phyloP scores from a whole-genome alignment of 2,888 invertebrate genomes.

The Bellardia bayeri region DNA sequence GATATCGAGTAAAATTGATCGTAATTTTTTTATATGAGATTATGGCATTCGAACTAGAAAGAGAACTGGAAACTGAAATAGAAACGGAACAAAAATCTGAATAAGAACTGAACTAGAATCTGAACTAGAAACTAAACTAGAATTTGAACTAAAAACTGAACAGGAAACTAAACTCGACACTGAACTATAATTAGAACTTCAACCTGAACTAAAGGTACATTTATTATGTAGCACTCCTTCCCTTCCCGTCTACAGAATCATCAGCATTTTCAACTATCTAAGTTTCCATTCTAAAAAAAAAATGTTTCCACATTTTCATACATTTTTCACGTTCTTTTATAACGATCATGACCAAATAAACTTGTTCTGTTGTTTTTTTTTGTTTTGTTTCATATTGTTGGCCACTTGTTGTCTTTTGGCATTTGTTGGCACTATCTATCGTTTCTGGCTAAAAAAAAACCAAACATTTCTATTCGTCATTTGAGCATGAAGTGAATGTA shows the following conservation, averaged over 20 bases:
- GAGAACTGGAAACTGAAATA: no score
- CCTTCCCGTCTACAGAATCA: conserved; percentile 7
- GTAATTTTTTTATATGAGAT: no score
- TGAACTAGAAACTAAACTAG: no score
- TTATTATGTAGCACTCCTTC: conserved; percentile 8
- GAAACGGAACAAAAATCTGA: no score
- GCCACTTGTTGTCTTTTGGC: conserved; percentile 54
- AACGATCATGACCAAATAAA: conserved; percentile 61
- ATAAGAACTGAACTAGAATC: no score
- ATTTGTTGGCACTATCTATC: conserved; percentile 12
- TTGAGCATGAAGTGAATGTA: conserved; percentile 60
- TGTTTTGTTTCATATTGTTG: conserved; percentile 44
- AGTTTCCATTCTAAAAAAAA: conserved; percentile 53
- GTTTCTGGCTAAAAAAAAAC: conserved; percentile 37
- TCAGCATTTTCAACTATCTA: conserved; percentile 35
- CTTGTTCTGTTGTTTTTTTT: conserved; percentile 50
- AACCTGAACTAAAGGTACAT: no score
- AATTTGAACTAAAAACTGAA: no score
- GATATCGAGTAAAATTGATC: no score
- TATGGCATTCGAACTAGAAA: no score
- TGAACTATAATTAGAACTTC: no score
- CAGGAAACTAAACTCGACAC: no score
- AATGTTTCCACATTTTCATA: conserved; percentile 60
- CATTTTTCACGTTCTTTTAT: conserved; percentile 34
- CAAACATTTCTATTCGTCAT: conserved; percentile 60